Percentiles rank a stretch among this genome's conserved stretches.
Conservation (phyloP, 2,113 vertebrate genomes). For the Scomber scombrus region DNA sequence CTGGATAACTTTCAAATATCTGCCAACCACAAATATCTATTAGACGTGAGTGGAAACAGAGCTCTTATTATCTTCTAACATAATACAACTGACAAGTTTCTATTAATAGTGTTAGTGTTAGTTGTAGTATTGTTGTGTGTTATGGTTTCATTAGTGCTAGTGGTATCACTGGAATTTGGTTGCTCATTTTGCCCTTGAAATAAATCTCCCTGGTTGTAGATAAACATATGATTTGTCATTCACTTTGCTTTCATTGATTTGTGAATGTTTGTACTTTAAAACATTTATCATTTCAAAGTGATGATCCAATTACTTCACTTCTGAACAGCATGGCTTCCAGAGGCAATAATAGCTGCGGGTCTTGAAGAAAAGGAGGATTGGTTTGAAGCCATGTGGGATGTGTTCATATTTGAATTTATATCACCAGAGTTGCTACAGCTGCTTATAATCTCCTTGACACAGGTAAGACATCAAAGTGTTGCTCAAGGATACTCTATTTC, state of each 20-base stretch:
- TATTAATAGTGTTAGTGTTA: neutral
- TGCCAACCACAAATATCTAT: slow-evolving; percentile 7
- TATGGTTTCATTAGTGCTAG: neutral
- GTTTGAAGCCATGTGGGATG: neutral
- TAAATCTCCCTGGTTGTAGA: neutral
- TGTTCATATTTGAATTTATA: slow-evolving; percentile 5
- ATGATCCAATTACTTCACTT: slow-evolving; percentile 5
- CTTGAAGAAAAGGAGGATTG: neutral
- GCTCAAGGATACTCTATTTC: slow-evolving; percentile 22
- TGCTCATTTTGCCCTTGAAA: neutral
- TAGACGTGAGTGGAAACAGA: slow-evolving; percentile 13
- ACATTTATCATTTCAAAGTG: neutral
- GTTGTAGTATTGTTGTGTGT: neutral
- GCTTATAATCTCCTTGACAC: slow-evolving; percentile 36
- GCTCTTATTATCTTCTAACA: neutral
- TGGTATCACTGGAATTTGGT: neutral
- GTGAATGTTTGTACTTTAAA: neutral
- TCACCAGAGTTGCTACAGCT: slow-evolving; percentile 22
- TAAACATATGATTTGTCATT: neutral
- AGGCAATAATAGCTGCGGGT: slow-evolving; percentile 5
- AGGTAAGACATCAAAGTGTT: slow-evolving; percentile 36
- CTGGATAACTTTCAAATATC: neutral
- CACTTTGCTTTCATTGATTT: neutral
- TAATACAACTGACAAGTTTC: slow-evolving; percentile 3
- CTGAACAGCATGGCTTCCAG: neutral